Evolutionary conservation across 2,797 vertebrate species (phyloP), one percentile per base, ranked within the genome.

Genomic region (Pitangus sulphuratus): DNA sequence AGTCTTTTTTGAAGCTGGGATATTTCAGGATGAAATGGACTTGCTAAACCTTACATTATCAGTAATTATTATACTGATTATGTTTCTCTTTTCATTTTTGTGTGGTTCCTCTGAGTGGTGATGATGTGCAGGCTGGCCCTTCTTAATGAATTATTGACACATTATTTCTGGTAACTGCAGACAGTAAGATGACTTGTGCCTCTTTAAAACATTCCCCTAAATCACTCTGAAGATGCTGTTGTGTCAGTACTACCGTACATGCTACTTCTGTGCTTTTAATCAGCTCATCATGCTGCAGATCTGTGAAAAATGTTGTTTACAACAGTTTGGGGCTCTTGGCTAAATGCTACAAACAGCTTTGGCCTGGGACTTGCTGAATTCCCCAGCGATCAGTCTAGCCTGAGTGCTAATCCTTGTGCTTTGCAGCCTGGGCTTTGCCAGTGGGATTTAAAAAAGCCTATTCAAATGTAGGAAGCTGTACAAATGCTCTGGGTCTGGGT

Each of bases 111-210:
- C 58, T 64, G 64, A 64, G 48, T 77, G 24, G 44, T 50, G 39
- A 37, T 90, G 71, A 66, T 86, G 70, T 68, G 24, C 53, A 61
- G 47, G 16, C 66, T 95, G 69, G 33, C 60, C 75, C 86, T 84
- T 87, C 53, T 57, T 87, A 96, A 94, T 85, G 64, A 80, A 65
- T 85, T 89, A 68, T 93, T 96, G 84, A 56, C 69, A 35, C 18
- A 11, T 89, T 88, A 77, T 79, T 76, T 60, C 47, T 91, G 54
- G 77, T 56, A 84, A 78, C 77, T 65, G 78, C 77, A 80, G 77
- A 61, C 72, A 57, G 35, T 24, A 30, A 68, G 39, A 86, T 82
- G 57, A 45, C 83, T 93, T 61, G 33, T 53, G 24, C 18, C 53
- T 93, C 80, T 92, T 89, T 66, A 44, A 50, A 78, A 54, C 1